Conservation (phyloP, 2,113 vertebrate genomes). For the Etia nguti region DNA sequence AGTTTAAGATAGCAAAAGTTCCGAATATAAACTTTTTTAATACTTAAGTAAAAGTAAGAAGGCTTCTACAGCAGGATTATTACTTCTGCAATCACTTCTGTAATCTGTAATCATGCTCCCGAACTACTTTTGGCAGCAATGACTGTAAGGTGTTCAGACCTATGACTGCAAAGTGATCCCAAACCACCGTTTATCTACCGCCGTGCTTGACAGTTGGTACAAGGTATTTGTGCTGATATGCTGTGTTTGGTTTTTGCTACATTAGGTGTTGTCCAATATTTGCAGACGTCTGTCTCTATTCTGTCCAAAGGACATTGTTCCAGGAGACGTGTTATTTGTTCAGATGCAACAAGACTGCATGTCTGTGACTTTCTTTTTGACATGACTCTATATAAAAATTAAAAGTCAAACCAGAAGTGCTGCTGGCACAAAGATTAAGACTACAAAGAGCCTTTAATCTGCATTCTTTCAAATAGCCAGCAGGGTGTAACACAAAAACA, state of each 20-base stretch:
- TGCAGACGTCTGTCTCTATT: background rate
- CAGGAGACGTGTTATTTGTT: background rate
- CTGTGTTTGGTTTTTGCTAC: too few relatives aligned
- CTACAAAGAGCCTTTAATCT: background rate
- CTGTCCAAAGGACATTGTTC: background rate
- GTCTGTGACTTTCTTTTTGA: background rate
- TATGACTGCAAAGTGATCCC: background rate
- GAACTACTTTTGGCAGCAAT: background rate
- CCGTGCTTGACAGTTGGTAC: background rate
- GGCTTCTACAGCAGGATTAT: background rate
- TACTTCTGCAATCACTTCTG: background rate
- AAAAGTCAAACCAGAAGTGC: background rate
- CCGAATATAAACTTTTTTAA: background rate
- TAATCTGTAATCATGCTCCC: background rate
- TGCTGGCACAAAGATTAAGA: background rate
- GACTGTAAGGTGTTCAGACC: background rate
- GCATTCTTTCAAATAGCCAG: background rate
- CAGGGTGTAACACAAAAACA: background rate
- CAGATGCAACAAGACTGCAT: background rate
- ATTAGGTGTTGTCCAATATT: background rate
- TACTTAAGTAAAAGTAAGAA: background rate
- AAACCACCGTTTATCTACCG: background rate
- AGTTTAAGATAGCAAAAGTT: background rate
- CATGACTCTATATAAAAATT: background rate
- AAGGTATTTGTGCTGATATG: too few relatives aligned